Evolutionary conservation across 2,797 vertebrate genomes (phyloP).

Genomic region (Sebastes kiyomatsui): DNA sequence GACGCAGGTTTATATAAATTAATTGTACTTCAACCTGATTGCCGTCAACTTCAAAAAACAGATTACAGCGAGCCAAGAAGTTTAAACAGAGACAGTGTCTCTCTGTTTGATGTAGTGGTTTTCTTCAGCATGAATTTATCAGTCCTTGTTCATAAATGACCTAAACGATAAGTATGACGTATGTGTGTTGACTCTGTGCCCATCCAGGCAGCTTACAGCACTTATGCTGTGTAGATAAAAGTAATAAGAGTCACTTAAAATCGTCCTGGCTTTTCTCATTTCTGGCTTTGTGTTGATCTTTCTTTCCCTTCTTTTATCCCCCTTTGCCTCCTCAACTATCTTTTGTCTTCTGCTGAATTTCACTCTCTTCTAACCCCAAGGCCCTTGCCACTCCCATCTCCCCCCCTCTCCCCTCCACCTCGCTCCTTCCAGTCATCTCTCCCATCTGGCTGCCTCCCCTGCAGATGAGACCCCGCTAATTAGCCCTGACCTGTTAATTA

Average conservation of each 20-base stretch:
- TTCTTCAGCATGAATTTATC: neutral
- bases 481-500: conserved; percentile 81
- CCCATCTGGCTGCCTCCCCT: conserved; percentile 68
- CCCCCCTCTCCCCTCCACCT: conserved; percentile 7
- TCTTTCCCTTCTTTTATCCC: neutral
- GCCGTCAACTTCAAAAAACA: neutral
- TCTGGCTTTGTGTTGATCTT: neutral
- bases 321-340: neutral
- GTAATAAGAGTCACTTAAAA: neutral
- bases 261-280: neutral
- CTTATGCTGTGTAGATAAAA: neutral
- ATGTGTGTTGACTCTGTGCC: neutral
- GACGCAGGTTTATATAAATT: neutral
- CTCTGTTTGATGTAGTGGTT: neutral
- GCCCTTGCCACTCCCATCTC: conserved; percentile 39
- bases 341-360: conserved; percentile 22
- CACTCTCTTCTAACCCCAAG: conserved; percentile 12
- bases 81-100: neutral
- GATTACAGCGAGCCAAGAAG: neutral
- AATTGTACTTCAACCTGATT: neutral
- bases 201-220: conserved; percentile 1
- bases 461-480: conserved; percentile 79
- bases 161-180: neutral
- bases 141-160: neutral
- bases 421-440: conserved; percentile 35